Conservation (phyloP, 1,140 invertebrate species). For the Bombyx mori region DNA sequence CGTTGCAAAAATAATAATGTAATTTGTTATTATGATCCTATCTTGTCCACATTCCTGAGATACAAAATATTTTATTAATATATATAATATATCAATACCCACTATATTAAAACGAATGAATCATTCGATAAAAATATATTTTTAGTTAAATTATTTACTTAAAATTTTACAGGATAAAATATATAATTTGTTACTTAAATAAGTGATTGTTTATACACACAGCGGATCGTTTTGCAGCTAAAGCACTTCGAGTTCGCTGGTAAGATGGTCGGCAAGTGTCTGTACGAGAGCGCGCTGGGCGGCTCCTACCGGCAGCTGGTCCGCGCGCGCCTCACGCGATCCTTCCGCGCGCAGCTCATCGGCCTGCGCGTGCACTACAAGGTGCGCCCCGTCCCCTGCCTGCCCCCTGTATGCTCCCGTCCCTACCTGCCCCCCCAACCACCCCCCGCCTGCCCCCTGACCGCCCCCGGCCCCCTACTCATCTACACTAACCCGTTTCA, state of each 20-base stretch:
- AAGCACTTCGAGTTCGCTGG: slow-evolving; percentile 96
- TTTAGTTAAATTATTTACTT: no score
- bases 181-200: no score
- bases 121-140: no score
- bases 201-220: no score
- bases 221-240: slow-evolving; percentile 49
- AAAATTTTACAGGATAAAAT: no score
- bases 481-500: slow-evolving; percentile 28
- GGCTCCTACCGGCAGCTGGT: slow-evolving; percentile 91
- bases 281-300: slow-evolving; percentile 90
- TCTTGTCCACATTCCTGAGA: no score
- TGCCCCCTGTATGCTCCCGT: slow-evolving; percentile 81
- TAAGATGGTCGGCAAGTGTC: slow-evolving; percentile 92
- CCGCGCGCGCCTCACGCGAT: slow-evolving; percentile 83
- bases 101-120: no score
- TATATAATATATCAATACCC: no score
- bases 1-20: no score
- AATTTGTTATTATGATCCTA: no score
- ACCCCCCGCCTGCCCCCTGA: slow-evolving; percentile 94
- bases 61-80: no score
- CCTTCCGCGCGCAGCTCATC: slow-evolving; percentile 95
- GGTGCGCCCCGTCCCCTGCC: slow-evolving; percentile 76
- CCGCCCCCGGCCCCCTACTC: slow-evolving; percentile 75
- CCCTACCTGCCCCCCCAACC: slow-evolving; percentile 91
- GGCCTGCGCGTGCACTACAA: slow-evolving; percentile 94